These are phyloP conservation scores for Vireo altiloquus DNA, from an alignment of 2,113 vertebrate genomes.

Conservation along the genomic window DNA sequence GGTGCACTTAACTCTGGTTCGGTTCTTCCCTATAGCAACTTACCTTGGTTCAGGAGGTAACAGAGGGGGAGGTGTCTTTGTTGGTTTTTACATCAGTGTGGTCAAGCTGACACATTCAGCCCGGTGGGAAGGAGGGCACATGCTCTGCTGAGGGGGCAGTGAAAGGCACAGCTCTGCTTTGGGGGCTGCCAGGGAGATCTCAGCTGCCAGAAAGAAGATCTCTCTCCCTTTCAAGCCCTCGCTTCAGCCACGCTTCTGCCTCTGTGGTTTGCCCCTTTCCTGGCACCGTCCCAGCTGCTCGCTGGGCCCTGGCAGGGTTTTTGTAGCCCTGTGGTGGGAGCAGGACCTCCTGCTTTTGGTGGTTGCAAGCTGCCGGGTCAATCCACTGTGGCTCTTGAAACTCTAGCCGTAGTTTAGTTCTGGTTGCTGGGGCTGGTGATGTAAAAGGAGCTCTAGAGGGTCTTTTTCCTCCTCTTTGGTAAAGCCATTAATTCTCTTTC, in stretches of 20 bases:
- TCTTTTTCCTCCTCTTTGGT: not conserved
- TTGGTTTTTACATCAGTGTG: not conserved
- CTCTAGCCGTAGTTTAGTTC: not conserved
- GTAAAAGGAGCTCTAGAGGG: not conserved
- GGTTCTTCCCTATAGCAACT: rapidly evolving
- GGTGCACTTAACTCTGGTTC: not conserved
- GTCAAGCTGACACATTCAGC: not conserved
- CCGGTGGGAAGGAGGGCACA: not conserved
- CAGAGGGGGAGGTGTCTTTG: rapidly evolving
- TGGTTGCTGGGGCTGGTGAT: not conserved
- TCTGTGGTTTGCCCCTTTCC: not conserved
- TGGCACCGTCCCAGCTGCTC: not conserved
- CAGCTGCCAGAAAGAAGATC: not conserved
- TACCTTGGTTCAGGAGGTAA: not conserved
- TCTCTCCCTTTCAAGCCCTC: not conserved
- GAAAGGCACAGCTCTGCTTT: not conserved
- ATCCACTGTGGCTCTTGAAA: not conserved
- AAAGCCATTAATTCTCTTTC: not conserved
- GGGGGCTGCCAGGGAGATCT: not conserved
- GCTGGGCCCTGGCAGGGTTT: not conserved
- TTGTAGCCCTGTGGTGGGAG: not conserved
- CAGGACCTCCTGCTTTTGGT: not conserved
- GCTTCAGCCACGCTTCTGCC: not conserved
- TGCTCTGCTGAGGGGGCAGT: not conserved
- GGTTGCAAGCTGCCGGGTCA: rapidly evolving